phyloP scores from a whole-genome alignment of 2,888 invertebrate species.

The Anoplius nigerrimus region DNA sequence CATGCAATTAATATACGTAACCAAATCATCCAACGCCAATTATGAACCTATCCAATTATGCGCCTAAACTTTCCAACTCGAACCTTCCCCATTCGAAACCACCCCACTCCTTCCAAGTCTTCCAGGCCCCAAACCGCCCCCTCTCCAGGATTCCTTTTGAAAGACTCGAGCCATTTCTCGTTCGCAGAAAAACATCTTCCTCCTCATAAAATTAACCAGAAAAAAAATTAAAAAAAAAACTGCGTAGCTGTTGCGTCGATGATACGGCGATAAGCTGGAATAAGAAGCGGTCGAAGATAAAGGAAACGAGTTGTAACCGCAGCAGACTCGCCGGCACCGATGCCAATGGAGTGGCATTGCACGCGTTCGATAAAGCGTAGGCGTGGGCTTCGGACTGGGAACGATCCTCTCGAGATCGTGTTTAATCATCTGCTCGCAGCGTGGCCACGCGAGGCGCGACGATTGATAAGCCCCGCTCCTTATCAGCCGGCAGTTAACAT shows the following conservation, averaged over 20 bases:
- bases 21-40: too few species aligned
- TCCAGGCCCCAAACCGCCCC: too few species aligned
- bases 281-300: not conserved
- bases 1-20: too few species aligned
- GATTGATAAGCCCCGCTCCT: not conserved
- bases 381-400: not conserved
- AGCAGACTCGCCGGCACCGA: slow-evolving; percentile 13
- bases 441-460: not conserved
- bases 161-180: too few species aligned
- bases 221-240: too few species aligned
- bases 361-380: not conserved
- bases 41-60: too few species aligned
- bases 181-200: too few species aligned
- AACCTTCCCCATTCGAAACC: too few species aligned
- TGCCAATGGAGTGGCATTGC: not conserved
- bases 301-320: slow-evolving; percentile 17
- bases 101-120: too few species aligned
- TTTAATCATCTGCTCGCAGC: not conserved
- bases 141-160: too few species aligned
- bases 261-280: not conserved
- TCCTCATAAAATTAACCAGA: too few species aligned
- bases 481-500: not conserved
- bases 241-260: not conserved
- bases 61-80: too few species aligned
- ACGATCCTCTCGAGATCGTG: not conserved